Evolutionary conservation across 1,140 invertebrate genomes (phyloP).

Genomic region (Ladona fulva): DNA sequence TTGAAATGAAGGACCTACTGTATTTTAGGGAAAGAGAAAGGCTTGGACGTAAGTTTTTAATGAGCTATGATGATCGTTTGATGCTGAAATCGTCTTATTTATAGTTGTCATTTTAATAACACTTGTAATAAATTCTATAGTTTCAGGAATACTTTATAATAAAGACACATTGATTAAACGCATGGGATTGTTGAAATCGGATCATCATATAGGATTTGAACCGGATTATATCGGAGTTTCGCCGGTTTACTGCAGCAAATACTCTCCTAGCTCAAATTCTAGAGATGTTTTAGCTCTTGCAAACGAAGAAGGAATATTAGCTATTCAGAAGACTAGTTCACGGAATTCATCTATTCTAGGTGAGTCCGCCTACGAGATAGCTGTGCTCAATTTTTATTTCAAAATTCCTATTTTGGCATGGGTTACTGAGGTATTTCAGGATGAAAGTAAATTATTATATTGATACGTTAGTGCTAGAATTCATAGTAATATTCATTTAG

Average conservation of each 20-base stretch:
- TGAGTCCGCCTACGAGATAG: background rate
- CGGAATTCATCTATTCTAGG: conserved; percentile 29
- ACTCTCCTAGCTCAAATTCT: conserved; percentile 27
- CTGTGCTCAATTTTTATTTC: too few relatives aligned
- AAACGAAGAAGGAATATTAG: conserved; percentile 72
- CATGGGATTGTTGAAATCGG: background rate
- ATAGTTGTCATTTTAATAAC: background rate
- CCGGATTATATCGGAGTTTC: background rate
- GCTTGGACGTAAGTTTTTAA: background rate
- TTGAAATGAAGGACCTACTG: background rate
- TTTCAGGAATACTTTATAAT: background rate
- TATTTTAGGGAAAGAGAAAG: background rate
- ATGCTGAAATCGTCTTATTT: background rate
- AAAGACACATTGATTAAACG: background rate
- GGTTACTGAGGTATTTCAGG: too few relatives aligned
- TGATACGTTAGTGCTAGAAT: too few relatives aligned
- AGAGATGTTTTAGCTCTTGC: conserved; percentile 66
- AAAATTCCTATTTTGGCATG: too few relatives aligned
- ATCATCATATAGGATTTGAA: background rate
- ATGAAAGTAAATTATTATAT: too few relatives aligned
- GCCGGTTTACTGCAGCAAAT: background rate
- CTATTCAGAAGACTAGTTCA: conserved; percentile 46
- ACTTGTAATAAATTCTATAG: background rate
- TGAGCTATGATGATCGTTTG: background rate
- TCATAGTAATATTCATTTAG: too few relatives aligned